A percentile compares a stretch with the other conserved stretches of the same genome.
phyloP scores from a whole-genome alignment of 1,140 invertebrate genomes.

The Helicoverpa armigera region DNA sequence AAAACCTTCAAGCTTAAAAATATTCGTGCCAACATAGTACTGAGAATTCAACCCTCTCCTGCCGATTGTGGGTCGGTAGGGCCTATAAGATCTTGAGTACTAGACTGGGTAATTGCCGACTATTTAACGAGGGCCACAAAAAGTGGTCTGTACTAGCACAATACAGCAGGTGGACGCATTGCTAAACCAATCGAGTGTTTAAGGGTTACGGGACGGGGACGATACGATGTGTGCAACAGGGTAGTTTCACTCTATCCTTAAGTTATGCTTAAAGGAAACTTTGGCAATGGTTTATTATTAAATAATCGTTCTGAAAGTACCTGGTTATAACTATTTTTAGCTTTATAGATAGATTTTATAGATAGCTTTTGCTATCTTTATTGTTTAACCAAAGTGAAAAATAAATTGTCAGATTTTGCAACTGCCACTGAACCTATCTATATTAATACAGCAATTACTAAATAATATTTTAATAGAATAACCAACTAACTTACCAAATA shows the following conservation, averaged over 20 bases:
- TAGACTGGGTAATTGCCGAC: slow-evolving; percentile 32
- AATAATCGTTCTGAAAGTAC: too few relatives aligned
- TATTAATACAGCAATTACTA: too few relatives aligned
- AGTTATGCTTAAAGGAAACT: too few relatives aligned
- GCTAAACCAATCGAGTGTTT: slow-evolving; percentile 5
- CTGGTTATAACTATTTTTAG: too few relatives aligned
- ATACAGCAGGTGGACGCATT: slow-evolving; percentile 32
- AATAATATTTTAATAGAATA: too few relatives aligned
- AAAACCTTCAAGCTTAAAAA: not conserved
- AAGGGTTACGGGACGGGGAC: slow-evolving; percentile 10
- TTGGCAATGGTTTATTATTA: too few relatives aligned
- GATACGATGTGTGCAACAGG: slow-evolving; percentile 2
- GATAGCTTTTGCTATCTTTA: too few relatives aligned
- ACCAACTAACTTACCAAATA: too few relatives aligned
- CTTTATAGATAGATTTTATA: too few relatives aligned
- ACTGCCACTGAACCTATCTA: too few relatives aligned
- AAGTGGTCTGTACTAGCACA: slow-evolving; percentile 37
- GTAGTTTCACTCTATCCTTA: not conserved
- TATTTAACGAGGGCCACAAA: slow-evolving; percentile 37
- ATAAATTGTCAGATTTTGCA: too few relatives aligned
- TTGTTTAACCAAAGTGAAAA: too few relatives aligned
- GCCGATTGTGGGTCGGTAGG: slow-evolving; percentile 38
- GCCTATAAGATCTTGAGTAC: slow-evolving; percentile 27
- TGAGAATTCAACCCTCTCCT: not conserved
- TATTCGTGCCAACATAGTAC: not conserved